These are phyloP conservation scores for Dicycla oo DNA, from an alignment of 2,888 invertebrate genomes.

Conservation along the genomic window DNA sequence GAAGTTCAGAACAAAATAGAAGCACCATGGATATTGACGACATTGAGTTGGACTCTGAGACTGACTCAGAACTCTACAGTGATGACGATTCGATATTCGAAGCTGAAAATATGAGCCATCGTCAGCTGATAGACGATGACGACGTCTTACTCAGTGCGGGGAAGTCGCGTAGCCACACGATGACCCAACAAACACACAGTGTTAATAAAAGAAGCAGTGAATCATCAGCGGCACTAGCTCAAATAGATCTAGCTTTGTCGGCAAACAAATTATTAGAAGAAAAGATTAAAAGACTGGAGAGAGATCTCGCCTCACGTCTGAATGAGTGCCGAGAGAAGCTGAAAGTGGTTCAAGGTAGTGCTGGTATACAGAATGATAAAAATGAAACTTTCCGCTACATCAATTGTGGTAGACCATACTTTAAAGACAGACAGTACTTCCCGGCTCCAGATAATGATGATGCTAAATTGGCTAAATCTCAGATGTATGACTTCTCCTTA, in stretches of 20 bases:
- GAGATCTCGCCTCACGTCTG: conserved; percentile 73
- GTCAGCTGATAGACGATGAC: conserved; percentile 69
- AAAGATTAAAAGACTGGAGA: conserved; percentile 77
- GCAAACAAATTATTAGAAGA: conserved; percentile 82
- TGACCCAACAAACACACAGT: too few relatives aligned
- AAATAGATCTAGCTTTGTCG: conserved; percentile 75
- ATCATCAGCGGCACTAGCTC: conserved; percentile 51
- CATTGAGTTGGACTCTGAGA: conserved; percentile 36
- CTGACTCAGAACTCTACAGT: conserved; percentile 54
- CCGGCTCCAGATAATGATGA: conserved; percentile 91
- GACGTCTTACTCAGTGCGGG: conserved; percentile 26
- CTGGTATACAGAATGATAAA: conserved; percentile 53
- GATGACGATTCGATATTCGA: conserved; percentile 72
- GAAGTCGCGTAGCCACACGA: background rate
- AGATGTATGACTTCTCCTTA: conserved; percentile 86
- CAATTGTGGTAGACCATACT: conserved; percentile 91
- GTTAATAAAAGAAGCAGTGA: conserved; percentile 1
- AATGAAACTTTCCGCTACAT: conserved; percentile 74
- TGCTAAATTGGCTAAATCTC: conserved; percentile 81
- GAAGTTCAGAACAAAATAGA: background rate
- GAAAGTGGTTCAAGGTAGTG: conserved; percentile 61
- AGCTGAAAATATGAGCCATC: conserved; percentile 70
- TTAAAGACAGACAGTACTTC: conserved; percentile 91
- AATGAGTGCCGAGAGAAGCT: conserved; percentile 79
- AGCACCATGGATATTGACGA: conserved; percentile 64